Evolutionary conservation across 2,113 vertebrate species (phyloP).

Genomic region (Ia io): DNA sequence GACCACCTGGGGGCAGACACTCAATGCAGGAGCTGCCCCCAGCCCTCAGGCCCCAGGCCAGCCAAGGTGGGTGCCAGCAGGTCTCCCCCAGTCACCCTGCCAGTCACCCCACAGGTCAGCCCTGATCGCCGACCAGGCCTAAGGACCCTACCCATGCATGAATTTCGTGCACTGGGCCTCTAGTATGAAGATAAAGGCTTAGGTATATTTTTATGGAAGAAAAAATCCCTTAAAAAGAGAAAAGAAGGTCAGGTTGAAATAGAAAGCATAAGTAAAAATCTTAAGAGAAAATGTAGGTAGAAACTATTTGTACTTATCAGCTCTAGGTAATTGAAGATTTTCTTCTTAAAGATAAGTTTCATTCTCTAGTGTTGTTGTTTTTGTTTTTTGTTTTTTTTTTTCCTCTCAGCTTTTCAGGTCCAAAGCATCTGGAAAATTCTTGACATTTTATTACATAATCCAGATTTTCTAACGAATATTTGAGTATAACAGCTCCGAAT

Average conservation of each 20-base stretch:
- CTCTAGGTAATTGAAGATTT: background rate
- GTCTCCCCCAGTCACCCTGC: too few species aligned
- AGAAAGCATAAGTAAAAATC: background rate
- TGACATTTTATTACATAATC: background rate
- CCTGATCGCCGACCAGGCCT: too few species aligned
- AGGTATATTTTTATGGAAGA: background rate
- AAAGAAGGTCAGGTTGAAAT: background rate
- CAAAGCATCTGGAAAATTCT: background rate
- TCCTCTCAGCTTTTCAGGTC: background rate
- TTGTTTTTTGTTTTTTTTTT: background rate
- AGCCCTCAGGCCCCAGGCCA: too few species aligned
- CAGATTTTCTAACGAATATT: background rate
- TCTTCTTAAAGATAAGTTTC: background rate
- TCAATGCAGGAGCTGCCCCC: too few species aligned
- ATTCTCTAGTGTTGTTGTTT: background rate
- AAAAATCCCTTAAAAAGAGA: background rate
- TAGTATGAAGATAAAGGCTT: background rate
- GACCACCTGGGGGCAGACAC: too few species aligned
- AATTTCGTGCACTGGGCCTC: too few species aligned
- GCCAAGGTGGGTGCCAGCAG: too few species aligned
- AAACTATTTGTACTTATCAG: background rate
- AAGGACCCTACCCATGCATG: too few species aligned
- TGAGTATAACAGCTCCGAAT: background rate
- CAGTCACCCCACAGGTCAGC: too few species aligned
- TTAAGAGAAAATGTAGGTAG: background rate